These are phyloP conservation scores for Calliopum simillimum DNA, from an alignment of 2,888 invertebrate genomes.

Conservation along the genomic window DNA sequence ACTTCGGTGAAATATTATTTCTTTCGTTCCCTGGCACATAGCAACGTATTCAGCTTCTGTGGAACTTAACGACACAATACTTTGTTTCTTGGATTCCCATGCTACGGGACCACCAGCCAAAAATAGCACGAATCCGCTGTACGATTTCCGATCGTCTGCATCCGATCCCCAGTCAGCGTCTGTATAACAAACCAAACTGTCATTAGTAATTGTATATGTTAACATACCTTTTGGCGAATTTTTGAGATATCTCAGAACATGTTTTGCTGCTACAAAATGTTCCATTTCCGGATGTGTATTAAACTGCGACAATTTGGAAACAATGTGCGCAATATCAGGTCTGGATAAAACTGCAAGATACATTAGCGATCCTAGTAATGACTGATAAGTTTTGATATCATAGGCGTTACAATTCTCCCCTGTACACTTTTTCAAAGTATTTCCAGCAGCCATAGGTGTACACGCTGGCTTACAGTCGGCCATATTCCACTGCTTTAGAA, in stretches of 20 bases:
- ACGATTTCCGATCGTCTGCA: constrained; percentile 31
- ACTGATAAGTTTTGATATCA: constrained; percentile 31
- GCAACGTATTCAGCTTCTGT: constrained; percentile 36
- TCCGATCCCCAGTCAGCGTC: constrained; percentile 35
- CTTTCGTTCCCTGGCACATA: constrained; percentile 25
- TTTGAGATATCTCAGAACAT: constrained; percentile 14
- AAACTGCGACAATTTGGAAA: constrained; percentile 37
- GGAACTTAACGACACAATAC: constrained; percentile 22
- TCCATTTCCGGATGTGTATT: constrained; percentile 39
- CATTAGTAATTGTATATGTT: background rate
- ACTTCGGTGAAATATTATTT: constrained; percentile 6
- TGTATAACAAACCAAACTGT: constrained; percentile 4
- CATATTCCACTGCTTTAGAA: constrained; percentile 29
- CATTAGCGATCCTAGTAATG: constrained; percentile 38
- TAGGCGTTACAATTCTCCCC: background rate
- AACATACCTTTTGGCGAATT: constrained; percentile 20
- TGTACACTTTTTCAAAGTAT: background rate
- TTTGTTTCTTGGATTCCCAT: constrained; percentile 31
- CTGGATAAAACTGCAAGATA: constrained; percentile 31
- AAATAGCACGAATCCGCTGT: constrained; percentile 24
- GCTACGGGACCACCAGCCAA: constrained; percentile 25
- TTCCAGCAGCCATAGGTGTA: constrained; percentile 27
- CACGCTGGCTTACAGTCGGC: constrained; percentile 27
- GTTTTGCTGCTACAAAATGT: constrained; percentile 28
- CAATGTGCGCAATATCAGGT: background rate